phyloP scores from a whole-genome alignment of 2,797 vertebrate genomes.

The Carduelis carduelis region DNA sequence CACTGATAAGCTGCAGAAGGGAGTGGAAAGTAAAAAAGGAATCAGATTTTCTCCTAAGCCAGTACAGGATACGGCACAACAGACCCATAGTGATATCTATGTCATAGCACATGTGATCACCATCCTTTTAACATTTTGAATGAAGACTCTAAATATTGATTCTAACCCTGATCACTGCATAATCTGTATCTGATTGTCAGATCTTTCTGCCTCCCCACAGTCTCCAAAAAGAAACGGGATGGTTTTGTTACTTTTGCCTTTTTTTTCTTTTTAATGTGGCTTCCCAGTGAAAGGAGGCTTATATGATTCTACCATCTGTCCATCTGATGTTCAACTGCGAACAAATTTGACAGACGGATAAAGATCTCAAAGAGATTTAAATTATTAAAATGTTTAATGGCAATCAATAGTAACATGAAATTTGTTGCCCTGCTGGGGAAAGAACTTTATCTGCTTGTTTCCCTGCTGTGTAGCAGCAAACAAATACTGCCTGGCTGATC shows the following conservation, averaged over 20 bases:
- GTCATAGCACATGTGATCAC: not conserved
- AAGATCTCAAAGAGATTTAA: slow-evolving; percentile 15
- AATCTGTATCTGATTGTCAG: not conserved
- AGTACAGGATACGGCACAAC: not conserved
- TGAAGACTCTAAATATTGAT: not conserved
- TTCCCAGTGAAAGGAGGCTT: not conserved
- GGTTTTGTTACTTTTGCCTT: not conserved
- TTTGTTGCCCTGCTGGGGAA: not conserved
- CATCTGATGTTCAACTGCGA: not conserved
- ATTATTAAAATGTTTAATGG: not conserved
- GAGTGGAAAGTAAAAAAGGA: not conserved
- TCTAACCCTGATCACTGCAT: not conserved
- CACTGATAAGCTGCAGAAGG: not conserved
- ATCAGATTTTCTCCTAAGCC: not conserved
- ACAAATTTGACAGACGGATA: not conserved
- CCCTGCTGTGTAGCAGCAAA: not conserved
- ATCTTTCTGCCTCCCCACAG: not conserved
- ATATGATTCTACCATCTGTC: slow-evolving; percentile 22
- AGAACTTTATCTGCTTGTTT: not conserved
- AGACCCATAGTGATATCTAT: not conserved
- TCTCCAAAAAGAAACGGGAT: not conserved
- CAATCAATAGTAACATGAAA: not conserved
- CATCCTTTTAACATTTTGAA: not conserved
- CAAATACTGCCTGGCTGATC: not conserved
- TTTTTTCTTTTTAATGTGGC: not conserved